Conservation (phyloP, 1,140 invertebrate species). For the Tetragnatha versicolor region DNA sequence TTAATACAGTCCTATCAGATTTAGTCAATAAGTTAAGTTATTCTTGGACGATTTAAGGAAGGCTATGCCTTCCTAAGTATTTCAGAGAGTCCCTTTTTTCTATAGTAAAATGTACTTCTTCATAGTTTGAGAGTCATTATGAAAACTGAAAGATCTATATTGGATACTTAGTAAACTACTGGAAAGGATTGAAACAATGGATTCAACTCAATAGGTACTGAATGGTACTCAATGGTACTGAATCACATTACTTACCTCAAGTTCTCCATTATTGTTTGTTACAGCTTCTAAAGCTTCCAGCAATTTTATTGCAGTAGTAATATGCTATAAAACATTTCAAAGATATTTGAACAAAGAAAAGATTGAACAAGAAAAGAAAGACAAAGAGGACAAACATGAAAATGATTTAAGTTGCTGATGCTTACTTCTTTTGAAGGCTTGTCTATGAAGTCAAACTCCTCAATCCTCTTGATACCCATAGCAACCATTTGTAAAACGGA, state of each 20-base stretch:
- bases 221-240: background rate
- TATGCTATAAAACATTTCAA: slow-evolving; percentile 19
- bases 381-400: background rate
- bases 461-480: slow-evolving; percentile 78
- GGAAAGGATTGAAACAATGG: no score
- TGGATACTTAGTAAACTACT: no score
- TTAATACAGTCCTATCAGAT: no score
- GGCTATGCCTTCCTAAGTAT: no score
- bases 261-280: slow-evolving; percentile 66
- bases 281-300: slow-evolving; percentile 75
- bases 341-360: background rate
- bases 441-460: slow-evolving; percentile 91
- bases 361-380: background rate
- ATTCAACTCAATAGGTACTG: no score
- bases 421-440: slow-evolving; percentile 75
- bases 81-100: no score
- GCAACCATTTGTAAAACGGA: slow-evolving; percentile 84
- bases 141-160: no score
- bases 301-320: slow-evolving; percentile 7
- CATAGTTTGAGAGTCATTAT: no score
- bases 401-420: background rate
- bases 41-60: no score
- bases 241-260: slow-evolving; percentile 59
- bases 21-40: no score
- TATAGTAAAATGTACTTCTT: no score